Base-by-base conservation (phyloP, 2,888 invertebrate species). In the Tiliacea citrago region DNA sequence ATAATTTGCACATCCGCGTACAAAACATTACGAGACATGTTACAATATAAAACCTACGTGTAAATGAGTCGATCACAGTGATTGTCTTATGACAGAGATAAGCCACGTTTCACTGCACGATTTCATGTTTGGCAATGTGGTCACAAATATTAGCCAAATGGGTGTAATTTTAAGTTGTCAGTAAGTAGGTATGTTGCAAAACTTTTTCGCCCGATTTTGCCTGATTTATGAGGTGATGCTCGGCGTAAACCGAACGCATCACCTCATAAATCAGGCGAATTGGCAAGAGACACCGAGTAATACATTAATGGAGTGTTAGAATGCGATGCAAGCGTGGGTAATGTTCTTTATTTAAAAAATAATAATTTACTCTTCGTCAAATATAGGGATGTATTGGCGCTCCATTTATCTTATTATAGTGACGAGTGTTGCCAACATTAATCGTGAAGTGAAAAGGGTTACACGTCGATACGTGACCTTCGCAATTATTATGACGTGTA, bases 61-160 rank as follows among this genome's bases (percentile, higher is more conserved):
- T 81, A 79, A 71, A 82, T 76, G 67, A 78, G 35, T 80, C 65
- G 76, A 86, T 88, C 88, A 88, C 88, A 88, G 82, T 72, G 73
- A 57, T 63, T 70, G 53, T 69, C 53, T 21, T 45, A 63, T 29
- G 69, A 73, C 72, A 68, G 70, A 75, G 81, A 85, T 82, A 82
- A 85, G 82, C 58, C 82, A 73, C 63, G 82, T 85, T 68, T 77
- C 62, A 76, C 55, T 49, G 69, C 51, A 58, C 76, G 68, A 81
- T 62, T 58, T 24, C 47, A 57, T 79, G 57, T 71, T 70, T 61
- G 24, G 57, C 60, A 68, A 80, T 65, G 5, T 55, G 29, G 55
- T 45, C 51, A 63, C 35, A 62, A 42, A 57, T 63, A 8, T 74
- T 74, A 35, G 51, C n/a, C 35, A 39, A 35, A 29, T 39, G 13